Evolutionary conservation across 2,797 vertebrate genomes (phyloP), one percentile per base, ranked within the genome.

Genomic region (Macropodus opercularis): DNA sequence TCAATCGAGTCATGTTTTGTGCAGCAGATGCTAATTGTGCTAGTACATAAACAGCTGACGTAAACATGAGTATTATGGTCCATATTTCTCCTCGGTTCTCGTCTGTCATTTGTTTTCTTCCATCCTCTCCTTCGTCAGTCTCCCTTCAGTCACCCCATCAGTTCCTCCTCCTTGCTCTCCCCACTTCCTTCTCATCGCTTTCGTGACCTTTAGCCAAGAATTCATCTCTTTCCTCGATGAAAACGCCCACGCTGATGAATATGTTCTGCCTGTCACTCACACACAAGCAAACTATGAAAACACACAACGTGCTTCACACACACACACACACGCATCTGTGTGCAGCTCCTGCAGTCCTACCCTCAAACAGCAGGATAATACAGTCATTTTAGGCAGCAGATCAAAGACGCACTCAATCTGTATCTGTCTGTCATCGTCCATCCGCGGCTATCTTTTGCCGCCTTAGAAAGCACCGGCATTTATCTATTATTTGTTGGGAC

Each of bases 401-500:
- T 83, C 77, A 87, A 84, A 84, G 77, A 51, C 43, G 27, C 18
- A 14, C 48, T 64, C 44, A 0, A 27, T 66, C 63, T 42, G 27
- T 60, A 49, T 34, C 32, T 58, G 35, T 39, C 41, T 27, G 48
- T 71, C 53, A 6, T 24, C 46, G 72, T 69, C 79, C 50, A 26
- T 66, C 73, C 63, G 69, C 55, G 61, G 82, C 61, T 49, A 62
- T 48, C 54, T 55, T 67, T 72, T 77, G 34, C 77, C 73, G 72
- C 67, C 18, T 55, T 54, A 44, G 63, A 43, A 80, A 75, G 71
- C 59, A 71, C 60, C 64, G 54, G 69, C 69, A 63, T 61, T 29
- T 58, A 71, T 80, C 46, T 40, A 77, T 78, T 78, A 77, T 79
- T 81, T 68, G 83, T 72, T 29, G 10, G 2, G 47, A 66, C 47